phyloP scores from a whole-genome alignment of 2,888 invertebrate genomes.

The Gari tellinella region DNA sequence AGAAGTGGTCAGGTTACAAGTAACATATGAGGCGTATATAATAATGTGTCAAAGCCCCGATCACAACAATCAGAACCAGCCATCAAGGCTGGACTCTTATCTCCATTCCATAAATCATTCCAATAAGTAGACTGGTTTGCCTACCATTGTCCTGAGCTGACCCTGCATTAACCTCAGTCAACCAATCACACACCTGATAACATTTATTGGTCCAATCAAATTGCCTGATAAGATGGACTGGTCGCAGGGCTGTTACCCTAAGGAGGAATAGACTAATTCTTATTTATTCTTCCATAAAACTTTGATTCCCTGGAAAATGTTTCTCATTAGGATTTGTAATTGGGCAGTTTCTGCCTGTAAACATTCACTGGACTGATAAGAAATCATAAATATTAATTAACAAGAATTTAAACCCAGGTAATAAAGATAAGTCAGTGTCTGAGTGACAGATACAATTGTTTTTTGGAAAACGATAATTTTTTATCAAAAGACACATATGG shows the following conservation, averaged over 20 bases:
- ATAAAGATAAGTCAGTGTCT: no score
- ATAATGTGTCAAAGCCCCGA: constrained; percentile 39
- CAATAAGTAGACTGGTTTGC: constrained; percentile 41
- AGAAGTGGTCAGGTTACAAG: constrained; percentile 35
- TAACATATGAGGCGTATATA: constrained; percentile 50
- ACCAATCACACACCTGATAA: constrained; percentile 51
- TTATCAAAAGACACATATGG: background rate
- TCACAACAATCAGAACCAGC: constrained; percentile 32
- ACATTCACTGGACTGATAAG: no score
- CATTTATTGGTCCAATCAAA: constrained; percentile 45
- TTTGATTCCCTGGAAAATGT: no score
- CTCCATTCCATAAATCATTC: constrained; percentile 54
- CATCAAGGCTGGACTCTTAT: constrained; percentile 59
- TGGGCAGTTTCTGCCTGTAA: no score
- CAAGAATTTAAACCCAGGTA: no score
- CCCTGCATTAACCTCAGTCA: constrained; percentile 47
- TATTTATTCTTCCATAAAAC: no score
- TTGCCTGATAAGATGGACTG: background rate
- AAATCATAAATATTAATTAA: no score
- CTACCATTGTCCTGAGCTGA: constrained; percentile 47
- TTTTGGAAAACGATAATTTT: background rate
- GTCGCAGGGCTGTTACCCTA: no score
- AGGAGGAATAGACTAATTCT: no score
- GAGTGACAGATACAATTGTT: background rate
- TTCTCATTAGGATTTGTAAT: no score